phyloP scores from a whole-genome alignment of 2,888 invertebrate species.

The Cephus rjabovi region DNA sequence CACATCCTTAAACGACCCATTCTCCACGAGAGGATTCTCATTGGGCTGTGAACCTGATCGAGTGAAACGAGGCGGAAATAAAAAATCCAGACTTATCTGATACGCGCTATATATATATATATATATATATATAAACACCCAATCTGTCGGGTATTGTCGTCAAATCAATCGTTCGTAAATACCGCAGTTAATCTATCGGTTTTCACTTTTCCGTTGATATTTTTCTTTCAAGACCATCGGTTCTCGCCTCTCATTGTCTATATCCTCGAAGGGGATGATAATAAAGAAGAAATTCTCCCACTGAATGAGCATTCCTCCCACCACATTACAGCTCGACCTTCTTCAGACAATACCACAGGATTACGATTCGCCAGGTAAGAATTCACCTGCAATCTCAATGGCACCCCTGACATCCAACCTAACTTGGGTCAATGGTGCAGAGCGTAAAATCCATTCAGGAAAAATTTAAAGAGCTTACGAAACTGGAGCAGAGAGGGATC shows the following conservation, averaged over 20 bases:
- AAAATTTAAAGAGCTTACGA: not conserved
- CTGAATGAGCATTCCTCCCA: not conserved
- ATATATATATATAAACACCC: too few species aligned
- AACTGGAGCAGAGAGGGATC: not conserved
- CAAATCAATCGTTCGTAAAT: not conserved
- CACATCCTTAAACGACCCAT: not conserved
- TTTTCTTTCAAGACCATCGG: not conserved
- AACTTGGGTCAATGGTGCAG: not conserved
- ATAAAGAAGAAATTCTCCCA: not conserved
- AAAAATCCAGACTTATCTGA: not conserved
- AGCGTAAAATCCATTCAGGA: not conserved
- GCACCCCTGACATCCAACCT: not conserved
- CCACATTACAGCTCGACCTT: not conserved
- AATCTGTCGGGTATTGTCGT: not conserved
- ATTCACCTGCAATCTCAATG: not conserved
- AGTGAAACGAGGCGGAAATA: constrained; percentile 15
- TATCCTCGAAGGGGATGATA: not conserved
- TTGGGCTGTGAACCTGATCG: constrained; percentile 39
- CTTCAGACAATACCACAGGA: not conserved
- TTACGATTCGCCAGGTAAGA: not conserved
- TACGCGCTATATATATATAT: too few species aligned
- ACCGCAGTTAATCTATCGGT: not conserved
- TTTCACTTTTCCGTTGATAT: not conserved
- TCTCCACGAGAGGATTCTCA: constrained; percentile 31
- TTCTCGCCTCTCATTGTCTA: not conserved